Conservation (phyloP, 2,888 invertebrate genomes). For the Habroteleia sp. region DNA sequence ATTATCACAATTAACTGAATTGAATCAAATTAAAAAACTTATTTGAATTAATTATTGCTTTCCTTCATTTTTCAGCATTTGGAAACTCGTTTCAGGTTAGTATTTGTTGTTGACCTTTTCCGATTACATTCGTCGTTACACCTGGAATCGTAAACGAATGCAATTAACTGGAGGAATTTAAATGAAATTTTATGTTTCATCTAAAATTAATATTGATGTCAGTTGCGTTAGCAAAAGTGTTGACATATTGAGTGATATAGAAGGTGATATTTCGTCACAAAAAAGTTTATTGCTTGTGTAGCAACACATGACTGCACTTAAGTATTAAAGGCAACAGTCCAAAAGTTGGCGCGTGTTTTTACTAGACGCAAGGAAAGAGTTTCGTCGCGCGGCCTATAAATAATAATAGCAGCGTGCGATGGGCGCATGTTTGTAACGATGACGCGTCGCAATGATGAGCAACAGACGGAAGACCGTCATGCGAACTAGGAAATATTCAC, state of each 20-base stretch:
- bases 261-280: slow-evolving; percentile 49
- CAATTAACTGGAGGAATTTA: slow-evolving; percentile 4
- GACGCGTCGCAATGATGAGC: slow-evolving; percentile 38
- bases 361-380: slow-evolving; percentile 62
- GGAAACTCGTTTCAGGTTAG: too few relatives aligned
- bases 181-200: slow-evolving; percentile 20
- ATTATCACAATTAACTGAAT: too few relatives aligned
- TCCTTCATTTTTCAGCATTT: too few relatives aligned
- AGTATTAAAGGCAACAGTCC: slow-evolving; percentile 59
- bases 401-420: slow-evolving; percentile 66
- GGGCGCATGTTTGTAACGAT: slow-evolving; percentile 64
- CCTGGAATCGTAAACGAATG: too few relatives aligned
- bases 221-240: slow-evolving; percentile 31
- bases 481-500: slow-evolving; percentile 11
- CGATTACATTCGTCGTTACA: too few relatives aligned
- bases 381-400: slow-evolving; percentile 71
- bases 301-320: slow-evolving; percentile 62
- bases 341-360: slow-evolving; percentile 45
- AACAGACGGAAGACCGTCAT: slow-evolving; percentile 41
- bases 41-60: too few relatives aligned
- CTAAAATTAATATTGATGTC: slow-evolving; percentile 55
- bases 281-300: slow-evolving; percentile 53
- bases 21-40: too few relatives aligned
- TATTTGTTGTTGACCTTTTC: too few relatives aligned
- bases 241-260: slow-evolving; percentile 51